Evolutionary conservation across 1,140 invertebrate genomes (phyloP).

Genomic region (Brachionus manjavacas): DNA sequence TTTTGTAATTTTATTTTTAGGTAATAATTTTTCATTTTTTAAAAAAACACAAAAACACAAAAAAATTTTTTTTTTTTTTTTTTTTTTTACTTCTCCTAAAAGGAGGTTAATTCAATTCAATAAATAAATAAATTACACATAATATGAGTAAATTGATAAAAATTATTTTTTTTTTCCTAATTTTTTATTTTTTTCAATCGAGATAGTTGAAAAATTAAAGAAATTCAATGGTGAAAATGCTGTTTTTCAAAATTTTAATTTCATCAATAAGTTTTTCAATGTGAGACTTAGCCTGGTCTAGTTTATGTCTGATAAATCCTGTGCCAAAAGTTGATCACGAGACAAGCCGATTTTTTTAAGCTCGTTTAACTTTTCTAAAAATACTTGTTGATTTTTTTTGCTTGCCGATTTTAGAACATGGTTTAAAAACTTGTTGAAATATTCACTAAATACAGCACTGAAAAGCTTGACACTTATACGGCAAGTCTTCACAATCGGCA

Average conservation of each 20-base stretch:
- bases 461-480: not conserved
- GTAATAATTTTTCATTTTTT: too few relatives aligned
- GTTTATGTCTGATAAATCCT: not conserved
- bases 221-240: not conserved
- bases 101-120: not conserved
- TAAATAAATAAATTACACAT: not conserved
- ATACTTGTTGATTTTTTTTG: not conserved
- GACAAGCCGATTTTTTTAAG: not conserved
- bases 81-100: too few relatives aligned
- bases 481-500: not conserved
- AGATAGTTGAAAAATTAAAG: not conserved
- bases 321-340: conserved; percentile 6
- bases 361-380: not conserved
- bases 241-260: conserved; percentile 1
- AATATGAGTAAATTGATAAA: not conserved
- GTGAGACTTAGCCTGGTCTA: not conserved
- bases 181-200: not conserved
- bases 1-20: too few relatives aligned
- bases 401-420: not conserved
- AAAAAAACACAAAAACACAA: too few relatives aligned
- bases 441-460: not conserved
- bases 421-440: conserved; percentile 19
- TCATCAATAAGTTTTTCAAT: not conserved
- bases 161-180: not conserved
- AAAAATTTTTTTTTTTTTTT: too few relatives aligned